Percentiles rank a stretch among this genome's conserved stretches.
Evolutionary conservation across 2,113 vertebrate genomes (phyloP).

Genomic region (Hemibagrus wyckioides): DNA sequence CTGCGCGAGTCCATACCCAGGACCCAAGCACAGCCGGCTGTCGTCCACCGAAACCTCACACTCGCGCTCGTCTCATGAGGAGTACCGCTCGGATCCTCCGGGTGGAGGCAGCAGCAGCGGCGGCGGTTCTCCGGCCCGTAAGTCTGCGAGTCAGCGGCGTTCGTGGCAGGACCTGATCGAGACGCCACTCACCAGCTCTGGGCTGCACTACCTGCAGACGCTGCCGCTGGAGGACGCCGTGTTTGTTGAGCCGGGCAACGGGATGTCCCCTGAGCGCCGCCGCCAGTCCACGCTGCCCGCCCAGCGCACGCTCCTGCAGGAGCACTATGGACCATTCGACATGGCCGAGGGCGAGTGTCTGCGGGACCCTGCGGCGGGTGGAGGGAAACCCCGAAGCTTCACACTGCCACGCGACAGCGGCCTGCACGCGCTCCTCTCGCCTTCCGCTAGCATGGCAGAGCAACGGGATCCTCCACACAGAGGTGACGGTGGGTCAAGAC

Average conservation of each 20-base stretch:
- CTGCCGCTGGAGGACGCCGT: constrained; percentile 92
- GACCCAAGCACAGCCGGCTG: constrained; percentile 89
- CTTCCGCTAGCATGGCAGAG: constrained; percentile 75
- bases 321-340: constrained; percentile 91
- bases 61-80: constrained; percentile 94
- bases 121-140: constrained; percentile 88
- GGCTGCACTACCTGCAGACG: constrained; percentile 96
- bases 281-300: constrained; percentile 92
- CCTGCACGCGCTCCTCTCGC: constrained; percentile 86
- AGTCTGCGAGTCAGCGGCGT: constrained; percentile 90
- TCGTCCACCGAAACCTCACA: constrained; percentile 97
- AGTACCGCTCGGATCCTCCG: constrained; percentile 87
- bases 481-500: constrained; percentile 59
- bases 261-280: constrained; percentile 81
- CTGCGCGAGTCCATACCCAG: constrained; percentile 85
- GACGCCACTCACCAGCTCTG: constrained; percentile 92
- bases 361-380: constrained; percentile 71
- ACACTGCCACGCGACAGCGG: constrained; percentile 93
- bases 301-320: constrained; percentile 90
- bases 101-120: constrained; percentile 75
- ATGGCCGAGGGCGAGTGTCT: constrained; percentile 79
- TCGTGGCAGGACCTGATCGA: constrained; percentile 99
- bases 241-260: constrained; percentile 80
- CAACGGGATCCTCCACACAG: constrained; percentile 74
- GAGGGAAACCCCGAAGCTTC: constrained; percentile 93